These are phyloP conservation scores for Cataglyphis altisquamis DNA, from an alignment of 2,888 invertebrate species.

Conservation along the genomic window DNA sequence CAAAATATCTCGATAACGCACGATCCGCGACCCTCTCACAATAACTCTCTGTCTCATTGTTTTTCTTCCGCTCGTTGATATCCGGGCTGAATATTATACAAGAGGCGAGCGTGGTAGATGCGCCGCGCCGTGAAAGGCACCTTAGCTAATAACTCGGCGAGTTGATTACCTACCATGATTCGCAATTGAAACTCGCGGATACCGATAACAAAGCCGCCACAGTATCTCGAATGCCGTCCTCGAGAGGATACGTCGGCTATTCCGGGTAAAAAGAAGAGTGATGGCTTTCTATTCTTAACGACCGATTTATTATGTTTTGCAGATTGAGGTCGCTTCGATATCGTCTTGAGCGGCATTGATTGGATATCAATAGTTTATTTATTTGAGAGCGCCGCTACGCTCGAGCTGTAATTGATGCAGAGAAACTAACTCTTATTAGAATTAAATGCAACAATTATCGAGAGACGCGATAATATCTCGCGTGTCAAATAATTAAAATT, in stretches of 20 bases:
- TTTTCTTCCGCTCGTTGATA: slow-evolving; percentile 42
- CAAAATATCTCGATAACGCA: slow-evolving; percentile 28
- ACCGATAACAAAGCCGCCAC: slow-evolving; percentile 50
- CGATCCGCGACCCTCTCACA: slow-evolving; percentile 22
- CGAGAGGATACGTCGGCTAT: not conserved
- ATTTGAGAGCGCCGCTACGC: not conserved
- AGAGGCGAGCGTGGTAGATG: slow-evolving; percentile 26
- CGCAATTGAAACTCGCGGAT: slow-evolving; percentile 51
- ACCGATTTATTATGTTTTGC: slow-evolving; percentile 47
- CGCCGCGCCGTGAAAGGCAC: slow-evolving; percentile 47
- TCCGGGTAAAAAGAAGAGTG: slow-evolving; percentile 34
- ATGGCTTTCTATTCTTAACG: slow-evolving; percentile 49
- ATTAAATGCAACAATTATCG: not conserved
- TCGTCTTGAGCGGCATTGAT: slow-evolving; percentile 40
- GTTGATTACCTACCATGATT: slow-evolving; percentile 53
- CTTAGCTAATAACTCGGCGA: slow-evolving; percentile 46
- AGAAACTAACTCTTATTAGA: not conserved
- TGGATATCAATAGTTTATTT: slow-evolving; percentile 39
- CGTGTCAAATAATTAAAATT: not conserved
- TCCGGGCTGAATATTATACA: slow-evolving; percentile 41
- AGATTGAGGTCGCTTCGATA: slow-evolving; percentile 50
- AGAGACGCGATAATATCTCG: not conserved
- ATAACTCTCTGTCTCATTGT: slow-evolving; percentile 38
- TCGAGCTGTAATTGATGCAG: not conserved
- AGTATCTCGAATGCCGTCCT: slow-evolving; percentile 24